Base-by-base conservation (phyloP, 2,113 vertebrate genomes). In the Aplodontia rufa region DNA sequence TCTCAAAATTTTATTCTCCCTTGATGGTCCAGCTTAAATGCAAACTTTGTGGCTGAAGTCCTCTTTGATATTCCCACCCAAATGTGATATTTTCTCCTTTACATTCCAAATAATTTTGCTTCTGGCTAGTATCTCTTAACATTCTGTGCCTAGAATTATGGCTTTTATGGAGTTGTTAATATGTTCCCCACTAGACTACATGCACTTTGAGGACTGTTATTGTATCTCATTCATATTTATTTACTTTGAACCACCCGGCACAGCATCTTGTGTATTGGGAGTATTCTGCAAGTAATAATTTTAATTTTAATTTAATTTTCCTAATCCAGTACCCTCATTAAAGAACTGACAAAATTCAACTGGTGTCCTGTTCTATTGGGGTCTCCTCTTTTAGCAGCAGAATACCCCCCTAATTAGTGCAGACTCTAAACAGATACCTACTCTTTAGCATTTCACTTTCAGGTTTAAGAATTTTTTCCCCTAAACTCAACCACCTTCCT, bases 311-410 rank as follows among this genome's bases (percentile, higher is more conserved):
- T 58, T 82, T 55, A 87, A 83, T 53, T 88, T 95, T 32, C 8
- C 66, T 84, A 47, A 16, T 12, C 28, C 10, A 47, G 35, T 11
- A 35, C 13, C 60, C n/a, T 62, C 64, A 49, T 64, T 55, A 75
- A 40, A 28, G 17, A 19, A 19, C 40, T 24, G 75, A 64, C 42
- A 87, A n/a, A 88, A 87, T 22, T 17, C 37, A 42, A 9, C 16
- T 5, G n/a, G 24, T 17, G 3, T 40, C 30, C 4, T 45, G 1
- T 66, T 49, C 28, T 16, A 55, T 8, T 0, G 7, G 4, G 28
- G 13, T 19, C 37, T 60, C 30, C 3, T 42, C 40, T 22, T 17
- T 72, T 3, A 78, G 7, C 40, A 74, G 17, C 37, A 14, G 24
- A 69, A 64, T 7, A 28, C 30, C 3, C 26, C 24, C 51, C n/a